A percentile compares a stretch with the other conserved stretches of the same genome.
phyloP scores from a whole-genome alignment of 2,113 vertebrate species.

The Malurus elegans region DNA sequence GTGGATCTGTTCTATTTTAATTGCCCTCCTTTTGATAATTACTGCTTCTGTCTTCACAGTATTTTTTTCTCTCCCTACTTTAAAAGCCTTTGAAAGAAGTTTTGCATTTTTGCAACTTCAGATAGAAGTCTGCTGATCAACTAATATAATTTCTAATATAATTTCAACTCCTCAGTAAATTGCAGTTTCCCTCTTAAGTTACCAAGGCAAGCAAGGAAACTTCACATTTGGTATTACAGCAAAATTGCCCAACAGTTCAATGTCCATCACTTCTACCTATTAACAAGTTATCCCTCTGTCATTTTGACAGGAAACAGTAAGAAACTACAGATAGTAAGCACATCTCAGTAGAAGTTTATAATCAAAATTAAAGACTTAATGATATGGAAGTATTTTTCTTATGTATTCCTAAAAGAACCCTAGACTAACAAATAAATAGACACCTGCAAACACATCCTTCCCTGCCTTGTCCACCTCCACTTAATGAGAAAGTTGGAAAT shows the following conservation, averaged over 20 bases:
- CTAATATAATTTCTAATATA: neutral
- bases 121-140: neutral
- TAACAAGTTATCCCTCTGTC: neutral
- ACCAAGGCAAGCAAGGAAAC: neutral
- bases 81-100: neutral
- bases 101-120: neutral
- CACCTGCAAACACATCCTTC: fast-evolving
- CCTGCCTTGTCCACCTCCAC: fast-evolving
- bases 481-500: neutral
- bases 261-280: neutral
- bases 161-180: neutral
- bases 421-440: neutral
- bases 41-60: neutral
- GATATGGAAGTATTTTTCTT: neutral
- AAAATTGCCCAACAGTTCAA: neutral
- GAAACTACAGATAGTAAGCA: neutral
- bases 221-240: neutral
- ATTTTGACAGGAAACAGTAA: neutral
- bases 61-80: neutral
- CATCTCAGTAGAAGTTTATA: neutral
- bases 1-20: neutral
- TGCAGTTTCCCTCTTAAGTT: neutral
- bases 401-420: fast-evolving
- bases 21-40: neutral
- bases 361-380: neutral